Evolutionary conservation across 2,797 vertebrate species (phyloP).

Genomic region (Siniperca obscura): DNA sequence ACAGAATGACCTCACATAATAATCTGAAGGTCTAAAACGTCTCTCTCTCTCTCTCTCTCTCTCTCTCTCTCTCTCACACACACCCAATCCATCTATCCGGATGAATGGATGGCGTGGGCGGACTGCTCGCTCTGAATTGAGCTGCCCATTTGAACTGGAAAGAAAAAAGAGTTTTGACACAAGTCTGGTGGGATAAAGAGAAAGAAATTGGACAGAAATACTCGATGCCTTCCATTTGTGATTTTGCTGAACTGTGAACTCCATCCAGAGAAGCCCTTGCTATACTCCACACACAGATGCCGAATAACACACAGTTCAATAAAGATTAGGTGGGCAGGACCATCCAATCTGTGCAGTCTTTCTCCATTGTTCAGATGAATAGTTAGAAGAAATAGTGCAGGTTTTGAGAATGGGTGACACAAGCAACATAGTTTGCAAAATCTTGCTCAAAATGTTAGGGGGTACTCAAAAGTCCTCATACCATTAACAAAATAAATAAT

Average conservation of each 20-base stretch:
- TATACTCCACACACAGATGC: conserved; percentile 32
- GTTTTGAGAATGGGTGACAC: conserved; percentile 5
- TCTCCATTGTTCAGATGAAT: conserved; percentile 18
- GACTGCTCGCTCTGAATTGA: conserved; percentile 42
- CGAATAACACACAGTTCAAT: conserved; percentile 39
- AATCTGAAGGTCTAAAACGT: conserved; percentile 42
- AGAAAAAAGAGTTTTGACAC: conserved; percentile 41
- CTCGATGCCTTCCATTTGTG: conserved; percentile 13
- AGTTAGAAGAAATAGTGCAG: conserved; percentile 3
- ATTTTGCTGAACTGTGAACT: conserved; percentile 36
- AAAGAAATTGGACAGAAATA: conserved; percentile 9
- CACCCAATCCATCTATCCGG: conserved; percentile 29
- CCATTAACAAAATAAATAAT: conserved; percentile 17
- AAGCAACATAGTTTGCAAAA: neutral
- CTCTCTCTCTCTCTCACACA: conserved; percentile 1
- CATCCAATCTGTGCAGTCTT: conserved; percentile 29
- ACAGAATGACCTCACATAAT: conserved; percentile 44
- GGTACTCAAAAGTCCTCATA: neutral
- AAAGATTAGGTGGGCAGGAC: conserved; percentile 42
- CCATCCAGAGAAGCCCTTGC: neutral
- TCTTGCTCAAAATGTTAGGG: neutral
- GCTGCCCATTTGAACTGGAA: conserved; percentile 37
- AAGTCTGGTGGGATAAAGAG: conserved; percentile 27
- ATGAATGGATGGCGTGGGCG: conserved; percentile 48
- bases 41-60: neutral